Evolutionary conservation across 1,140 invertebrate genomes (phyloP).

Genomic region (Melitaea cinxia): DNA sequence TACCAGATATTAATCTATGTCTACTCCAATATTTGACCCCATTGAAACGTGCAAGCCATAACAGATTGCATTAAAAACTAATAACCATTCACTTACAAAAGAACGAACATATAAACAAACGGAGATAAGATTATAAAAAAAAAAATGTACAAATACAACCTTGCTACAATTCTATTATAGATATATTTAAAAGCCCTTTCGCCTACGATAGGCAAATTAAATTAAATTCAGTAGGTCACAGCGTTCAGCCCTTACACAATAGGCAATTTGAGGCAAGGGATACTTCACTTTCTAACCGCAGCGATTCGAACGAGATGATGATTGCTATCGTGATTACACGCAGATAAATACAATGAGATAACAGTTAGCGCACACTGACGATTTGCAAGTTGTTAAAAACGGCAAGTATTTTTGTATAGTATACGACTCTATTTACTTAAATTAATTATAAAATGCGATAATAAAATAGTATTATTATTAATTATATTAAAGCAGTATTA

Average conservation of each 20-base stretch:
- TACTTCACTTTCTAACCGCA: constrained; percentile 67
- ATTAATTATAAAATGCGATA: too few species aligned
- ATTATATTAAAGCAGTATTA: too few species aligned
- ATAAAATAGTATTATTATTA: too few species aligned
- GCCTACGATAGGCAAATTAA: constrained; percentile 8
- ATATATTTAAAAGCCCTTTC: not conserved
- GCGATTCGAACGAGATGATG: constrained; percentile 46
- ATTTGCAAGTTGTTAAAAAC: too few species aligned
- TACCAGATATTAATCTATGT: too few species aligned
- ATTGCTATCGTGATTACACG: constrained; percentile 38
- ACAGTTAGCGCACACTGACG: not conserved
- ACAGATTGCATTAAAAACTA: too few species aligned
- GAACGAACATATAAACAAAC: not conserved
- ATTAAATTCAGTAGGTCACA: constrained; percentile 7
- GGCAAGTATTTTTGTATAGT: too few species aligned
- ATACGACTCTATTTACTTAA: too few species aligned
- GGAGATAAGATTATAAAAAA: not conserved
- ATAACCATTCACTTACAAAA: too few species aligned
- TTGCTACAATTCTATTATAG: not conserved
- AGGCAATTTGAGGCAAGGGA: constrained; percentile 49
- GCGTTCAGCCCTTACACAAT: constrained; percentile 41
- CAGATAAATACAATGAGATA: constrained; percentile 16
- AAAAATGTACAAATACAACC: not conserved
- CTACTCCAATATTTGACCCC: too few species aligned
- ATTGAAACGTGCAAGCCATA: too few species aligned